Evolutionary conservation across 2,113 vertebrate species (phyloP).

Genomic region (Myiagra hebetior): DNA sequence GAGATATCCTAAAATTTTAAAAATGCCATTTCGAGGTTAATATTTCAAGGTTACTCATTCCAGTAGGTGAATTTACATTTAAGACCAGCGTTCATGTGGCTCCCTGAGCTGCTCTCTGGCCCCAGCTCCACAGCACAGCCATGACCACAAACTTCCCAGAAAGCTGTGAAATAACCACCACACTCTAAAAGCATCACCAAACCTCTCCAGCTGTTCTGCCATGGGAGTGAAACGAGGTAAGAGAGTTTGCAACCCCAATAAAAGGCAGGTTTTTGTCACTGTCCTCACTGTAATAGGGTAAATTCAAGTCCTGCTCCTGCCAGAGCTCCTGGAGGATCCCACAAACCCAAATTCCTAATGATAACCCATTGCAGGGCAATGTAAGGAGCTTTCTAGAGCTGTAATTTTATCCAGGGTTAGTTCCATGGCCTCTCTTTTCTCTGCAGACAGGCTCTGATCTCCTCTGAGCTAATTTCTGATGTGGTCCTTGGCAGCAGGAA

Average conservation of each 20-base stretch:
- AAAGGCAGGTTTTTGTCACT: background rate
- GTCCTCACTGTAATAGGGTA: background rate
- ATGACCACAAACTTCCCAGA: background rate
- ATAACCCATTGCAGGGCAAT: background rate
- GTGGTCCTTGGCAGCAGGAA: background rate
- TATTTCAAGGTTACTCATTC: background rate
- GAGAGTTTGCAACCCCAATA: background rate
- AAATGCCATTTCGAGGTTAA: background rate
- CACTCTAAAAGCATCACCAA: background rate
- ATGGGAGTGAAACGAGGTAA: fast-evolving
- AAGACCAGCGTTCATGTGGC: fast-evolving
- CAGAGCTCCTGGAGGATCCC: background rate
- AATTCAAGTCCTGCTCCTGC: background rate
- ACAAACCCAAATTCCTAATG: slow-evolving; percentile 6
- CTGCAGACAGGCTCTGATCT: background rate
- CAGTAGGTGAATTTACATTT: background rate
- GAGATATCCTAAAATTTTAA: slow-evolving; percentile 75
- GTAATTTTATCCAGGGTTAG: background rate
- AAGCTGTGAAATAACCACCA: background rate
- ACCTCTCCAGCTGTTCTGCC: background rate
- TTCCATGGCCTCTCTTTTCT: background rate
- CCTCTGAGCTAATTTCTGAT: background rate
- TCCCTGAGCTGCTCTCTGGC: background rate
- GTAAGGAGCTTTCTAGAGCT: background rate
- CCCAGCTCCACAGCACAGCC: background rate